Evolutionary conservation across 2,888 invertebrate genomes (phyloP).

Genomic region (Rhagophthalmus giganteus): DNA sequence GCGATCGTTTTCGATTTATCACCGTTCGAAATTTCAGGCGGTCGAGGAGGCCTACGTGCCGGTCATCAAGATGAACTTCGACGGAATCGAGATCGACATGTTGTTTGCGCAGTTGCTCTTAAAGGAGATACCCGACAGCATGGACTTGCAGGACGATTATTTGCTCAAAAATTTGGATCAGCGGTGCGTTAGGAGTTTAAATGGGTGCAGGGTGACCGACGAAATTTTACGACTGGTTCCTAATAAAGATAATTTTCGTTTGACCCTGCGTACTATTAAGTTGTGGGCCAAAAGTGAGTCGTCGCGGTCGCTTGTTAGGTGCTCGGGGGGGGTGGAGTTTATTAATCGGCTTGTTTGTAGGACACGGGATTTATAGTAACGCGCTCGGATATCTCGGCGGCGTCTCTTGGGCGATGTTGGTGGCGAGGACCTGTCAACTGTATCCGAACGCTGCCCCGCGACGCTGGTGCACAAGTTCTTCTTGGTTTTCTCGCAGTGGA

Average conservation of each 20-base stretch:
- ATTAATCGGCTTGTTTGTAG: constrained; percentile 56
- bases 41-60: constrained; percentile 99
- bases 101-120: constrained; percentile 92
- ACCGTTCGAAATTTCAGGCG: constrained; percentile 68
- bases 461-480: constrained; percentile 98
- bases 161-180: constrained; percentile 93
- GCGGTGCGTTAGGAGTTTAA: constrained; percentile 94
- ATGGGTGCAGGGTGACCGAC: constrained; percentile 98
- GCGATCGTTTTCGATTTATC: no score
- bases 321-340: background rate
- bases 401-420: constrained; percentile 99
- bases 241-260: constrained; percentile 89
- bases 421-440: constrained; percentile 95
- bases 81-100: constrained; percentile 98
- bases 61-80: constrained; percentile 98
- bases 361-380: constrained; percentile 97
- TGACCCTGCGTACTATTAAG: constrained; percentile 93
- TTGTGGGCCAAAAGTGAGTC: constrained; percentile 95
- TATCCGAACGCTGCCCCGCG: constrained; percentile 95
- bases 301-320: background rate
- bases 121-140: constrained; percentile 91
- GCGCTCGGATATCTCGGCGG: constrained; percentile 97
- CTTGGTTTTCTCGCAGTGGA: constrained; percentile 96
- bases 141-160: constrained; percentile 87
- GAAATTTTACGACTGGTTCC: constrained; percentile 96